phyloP scores from a whole-genome alignment of 2,888 invertebrate genomes.

The Meiosimyza decipiens region DNA sequence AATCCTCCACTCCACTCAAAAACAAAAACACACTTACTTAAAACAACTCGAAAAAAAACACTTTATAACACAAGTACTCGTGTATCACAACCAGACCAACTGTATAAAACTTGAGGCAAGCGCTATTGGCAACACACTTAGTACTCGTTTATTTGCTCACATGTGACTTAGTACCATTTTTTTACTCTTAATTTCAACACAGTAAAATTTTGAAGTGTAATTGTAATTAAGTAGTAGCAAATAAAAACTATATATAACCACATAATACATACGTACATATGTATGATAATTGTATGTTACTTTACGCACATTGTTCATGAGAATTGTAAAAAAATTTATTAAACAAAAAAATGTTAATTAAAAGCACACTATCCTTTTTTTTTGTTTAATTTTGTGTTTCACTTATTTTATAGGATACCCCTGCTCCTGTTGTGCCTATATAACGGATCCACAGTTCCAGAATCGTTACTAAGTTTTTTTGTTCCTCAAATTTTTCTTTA shows the following conservation, averaged over 20 bases:
- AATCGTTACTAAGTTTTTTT: slow-evolving; percentile 56
- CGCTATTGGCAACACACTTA: not conserved
- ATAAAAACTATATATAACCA: not conserved
- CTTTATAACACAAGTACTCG: not conserved
- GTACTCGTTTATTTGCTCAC: too few relatives aligned
- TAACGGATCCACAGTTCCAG: slow-evolving; percentile 62
- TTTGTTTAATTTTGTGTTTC: slow-evolving; percentile 23
- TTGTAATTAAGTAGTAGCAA: not conserved
- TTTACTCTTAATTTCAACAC: slow-evolving; percentile 18
- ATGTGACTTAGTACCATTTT: too few relatives aligned
- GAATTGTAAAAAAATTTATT: too few relatives aligned
- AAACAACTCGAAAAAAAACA: not conserved
- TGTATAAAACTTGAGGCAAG: slow-evolving; percentile 33
- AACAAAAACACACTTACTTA: not conserved
- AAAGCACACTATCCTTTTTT: too few relatives aligned
- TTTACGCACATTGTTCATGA: too few relatives aligned
- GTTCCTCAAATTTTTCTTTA: not conserved
- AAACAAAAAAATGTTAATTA: too few relatives aligned
- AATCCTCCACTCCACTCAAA: slow-evolving; percentile 8
- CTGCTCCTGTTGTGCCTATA: slow-evolving; percentile 64
- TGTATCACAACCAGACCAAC: not conserved
- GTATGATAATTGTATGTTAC: too few relatives aligned
- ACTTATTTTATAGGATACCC: slow-evolving; percentile 61
- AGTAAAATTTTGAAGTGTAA: slow-evolving; percentile 41
- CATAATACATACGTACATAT: too few relatives aligned